phyloP scores from a whole-genome alignment of 2,797 vertebrate species.

The Cirrhinus mrigala region DNA sequence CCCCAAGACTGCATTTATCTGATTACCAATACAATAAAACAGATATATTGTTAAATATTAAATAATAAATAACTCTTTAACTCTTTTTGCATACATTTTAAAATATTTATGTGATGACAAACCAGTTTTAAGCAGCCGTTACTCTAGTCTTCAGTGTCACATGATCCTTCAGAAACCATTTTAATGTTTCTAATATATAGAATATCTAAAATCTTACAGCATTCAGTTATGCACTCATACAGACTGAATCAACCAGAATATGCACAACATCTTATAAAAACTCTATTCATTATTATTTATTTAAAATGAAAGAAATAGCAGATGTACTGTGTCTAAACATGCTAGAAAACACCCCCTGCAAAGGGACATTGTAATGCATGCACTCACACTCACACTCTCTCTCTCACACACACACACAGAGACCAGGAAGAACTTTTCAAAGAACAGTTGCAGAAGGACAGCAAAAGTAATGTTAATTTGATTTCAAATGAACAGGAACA shows the following conservation, averaged over 20 bases:
- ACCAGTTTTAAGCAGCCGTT: not conserved
- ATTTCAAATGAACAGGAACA: constrained; percentile 39
- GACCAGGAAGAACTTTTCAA: constrained; percentile 35
- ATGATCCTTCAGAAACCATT: not conserved
- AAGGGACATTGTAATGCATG: not conserved
- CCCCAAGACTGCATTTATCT: not conserved
- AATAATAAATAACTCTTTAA: not conserved
- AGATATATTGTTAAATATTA: not conserved
- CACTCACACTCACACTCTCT: not conserved
- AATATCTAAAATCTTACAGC: not conserved
- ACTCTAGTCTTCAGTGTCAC: not conserved
- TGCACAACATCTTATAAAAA: not conserved
- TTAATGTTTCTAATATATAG: not conserved
- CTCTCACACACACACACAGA: constrained; percentile 20
- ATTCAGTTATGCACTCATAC: not conserved
- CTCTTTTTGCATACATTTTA: not conserved
- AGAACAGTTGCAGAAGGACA: constrained; percentile 30
- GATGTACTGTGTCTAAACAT: constrained; percentile 39
- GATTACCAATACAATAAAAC: not conserved
- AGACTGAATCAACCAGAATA: not conserved
- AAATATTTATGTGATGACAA: not conserved
- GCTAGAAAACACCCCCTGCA: constrained; percentile 16
- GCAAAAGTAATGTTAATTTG: constrained; percentile 53
- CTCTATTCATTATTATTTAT: constrained; percentile 21
- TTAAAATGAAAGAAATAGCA: constrained; percentile 13